phyloP scores from a whole-genome alignment of 2,113 vertebrate species.

The Chrysemys picta region DNA sequence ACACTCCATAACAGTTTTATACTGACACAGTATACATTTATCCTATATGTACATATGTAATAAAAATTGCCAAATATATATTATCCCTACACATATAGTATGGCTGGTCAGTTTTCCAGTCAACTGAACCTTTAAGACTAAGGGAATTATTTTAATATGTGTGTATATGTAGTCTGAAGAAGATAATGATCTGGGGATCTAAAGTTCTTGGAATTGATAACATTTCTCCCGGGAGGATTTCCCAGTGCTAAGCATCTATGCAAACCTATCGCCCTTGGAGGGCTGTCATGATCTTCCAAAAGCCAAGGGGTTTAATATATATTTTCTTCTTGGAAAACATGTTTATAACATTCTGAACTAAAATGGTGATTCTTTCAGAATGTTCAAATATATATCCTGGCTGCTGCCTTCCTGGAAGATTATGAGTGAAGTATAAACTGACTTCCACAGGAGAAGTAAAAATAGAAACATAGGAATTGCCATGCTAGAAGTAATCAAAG shows the following conservation, averaged over 20 bases:
- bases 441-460: not conserved
- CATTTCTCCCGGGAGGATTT: not conserved
- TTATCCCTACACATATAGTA: not conserved
- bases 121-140: not conserved
- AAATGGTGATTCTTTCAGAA: not conserved
- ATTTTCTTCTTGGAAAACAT: constrained; percentile 12
- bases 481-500: not conserved
- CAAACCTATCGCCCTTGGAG: constrained; percentile 16
- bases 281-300: constrained; percentile 11
- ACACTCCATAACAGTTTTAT: not conserved
- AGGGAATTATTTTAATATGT: not conserved
- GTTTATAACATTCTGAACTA: not conserved
- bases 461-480: not conserved
- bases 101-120: not conserved
- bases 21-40: not conserved
- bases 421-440: not conserved
- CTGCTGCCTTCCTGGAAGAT: not conserved
- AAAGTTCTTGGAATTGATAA: not conserved
- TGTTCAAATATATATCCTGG: not conserved
- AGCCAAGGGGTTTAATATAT: constrained; percentile 36
- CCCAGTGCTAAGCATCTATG: constrained; percentile 24
- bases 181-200: not conserved
- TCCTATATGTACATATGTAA: not conserved
- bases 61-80: not conserved
- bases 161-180: not conserved